Evolutionary conservation across 2,888 invertebrate species (phyloP).

Genomic region (Caenorhabditis auriculariae): DNA sequence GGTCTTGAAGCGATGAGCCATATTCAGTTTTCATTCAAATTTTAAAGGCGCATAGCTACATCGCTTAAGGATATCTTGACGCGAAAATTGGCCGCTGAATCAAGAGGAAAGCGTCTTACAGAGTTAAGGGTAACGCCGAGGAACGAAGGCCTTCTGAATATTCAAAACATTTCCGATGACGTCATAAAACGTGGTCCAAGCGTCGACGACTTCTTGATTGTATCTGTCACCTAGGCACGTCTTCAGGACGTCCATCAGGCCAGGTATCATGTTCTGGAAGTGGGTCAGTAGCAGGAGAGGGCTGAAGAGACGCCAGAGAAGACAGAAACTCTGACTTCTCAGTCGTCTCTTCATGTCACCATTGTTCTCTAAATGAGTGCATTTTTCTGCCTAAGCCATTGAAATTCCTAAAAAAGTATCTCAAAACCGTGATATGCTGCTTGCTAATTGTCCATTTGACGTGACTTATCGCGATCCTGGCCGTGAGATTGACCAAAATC

Average conservation of each 20-base stretch:
- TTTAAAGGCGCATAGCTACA: no score
- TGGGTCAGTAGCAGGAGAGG: no score
- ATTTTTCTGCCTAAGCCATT: no score
- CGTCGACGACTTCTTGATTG: constrained; percentile 31
- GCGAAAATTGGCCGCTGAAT: no score
- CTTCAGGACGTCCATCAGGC: constrained; percentile 32
- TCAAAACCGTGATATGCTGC: constrained; percentile 48
- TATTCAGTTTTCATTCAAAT: no score
- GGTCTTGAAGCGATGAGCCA: no score
- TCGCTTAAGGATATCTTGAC: no score
- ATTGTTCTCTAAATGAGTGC: no score
- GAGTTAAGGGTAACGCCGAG: constrained; percentile 2
- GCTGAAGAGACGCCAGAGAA: no score
- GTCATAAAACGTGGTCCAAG: constrained; percentile 48
- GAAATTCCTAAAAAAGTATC: no score
- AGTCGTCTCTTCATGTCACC: no score
- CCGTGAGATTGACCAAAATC: constrained; percentile 21
- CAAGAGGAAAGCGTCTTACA: no score
- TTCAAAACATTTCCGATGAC: constrained; percentile 51
- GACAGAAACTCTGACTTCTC: background rate
- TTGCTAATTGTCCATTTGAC: constrained; percentile 47
- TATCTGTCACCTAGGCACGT: constrained; percentile 24
- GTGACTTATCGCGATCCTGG: constrained; percentile 43
- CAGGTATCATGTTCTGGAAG: constrained; percentile 44
- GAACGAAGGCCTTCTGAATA: constrained; percentile 26